These are phyloP conservation scores for Nymphalis polychloros DNA, from an alignment of 2,888 invertebrate species.

Conservation along the genomic window DNA sequence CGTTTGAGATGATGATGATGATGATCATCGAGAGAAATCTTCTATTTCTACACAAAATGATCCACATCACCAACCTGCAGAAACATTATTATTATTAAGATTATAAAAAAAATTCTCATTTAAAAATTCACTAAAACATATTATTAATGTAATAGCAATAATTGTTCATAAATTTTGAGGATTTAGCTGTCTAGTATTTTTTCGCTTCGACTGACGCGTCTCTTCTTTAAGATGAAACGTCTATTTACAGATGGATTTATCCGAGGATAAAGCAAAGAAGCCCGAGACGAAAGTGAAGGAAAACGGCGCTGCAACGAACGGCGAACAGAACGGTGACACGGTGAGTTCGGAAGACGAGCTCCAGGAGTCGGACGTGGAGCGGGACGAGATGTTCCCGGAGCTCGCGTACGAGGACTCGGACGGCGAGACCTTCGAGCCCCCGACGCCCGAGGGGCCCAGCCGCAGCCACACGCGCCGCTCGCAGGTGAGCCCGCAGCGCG, in stretches of 20 bases:
- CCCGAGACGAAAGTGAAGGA: constrained; percentile 51
- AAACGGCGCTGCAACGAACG: constrained; percentile 63
- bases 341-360: constrained; percentile 53
- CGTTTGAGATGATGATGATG: too few relatives aligned
- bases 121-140: too few relatives aligned
- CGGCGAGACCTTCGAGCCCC: constrained; percentile 60
- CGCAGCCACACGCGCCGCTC: constrained; percentile 70
- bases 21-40: too few relatives aligned
- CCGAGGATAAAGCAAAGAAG: constrained; percentile 44
- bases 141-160: too few relatives aligned
- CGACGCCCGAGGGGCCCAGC: constrained; percentile 56
- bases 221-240: background rate
- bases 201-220: too few relatives aligned
- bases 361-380: constrained; percentile 44
- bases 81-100: too few relatives aligned
- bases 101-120: too few relatives aligned
- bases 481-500: constrained; percentile 58
- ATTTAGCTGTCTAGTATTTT: too few relatives aligned
- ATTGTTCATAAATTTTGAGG: too few relatives aligned
- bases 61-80: too few relatives aligned
- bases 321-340: constrained; percentile 53
- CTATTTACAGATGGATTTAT: constrained; percentile 54
- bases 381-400: constrained; percentile 75
- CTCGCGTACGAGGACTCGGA: constrained; percentile 75
- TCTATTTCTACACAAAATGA: too few relatives aligned